phyloP scores from a whole-genome alignment of 2,888 invertebrate genomes.

The Stenodema calcarata region DNA sequence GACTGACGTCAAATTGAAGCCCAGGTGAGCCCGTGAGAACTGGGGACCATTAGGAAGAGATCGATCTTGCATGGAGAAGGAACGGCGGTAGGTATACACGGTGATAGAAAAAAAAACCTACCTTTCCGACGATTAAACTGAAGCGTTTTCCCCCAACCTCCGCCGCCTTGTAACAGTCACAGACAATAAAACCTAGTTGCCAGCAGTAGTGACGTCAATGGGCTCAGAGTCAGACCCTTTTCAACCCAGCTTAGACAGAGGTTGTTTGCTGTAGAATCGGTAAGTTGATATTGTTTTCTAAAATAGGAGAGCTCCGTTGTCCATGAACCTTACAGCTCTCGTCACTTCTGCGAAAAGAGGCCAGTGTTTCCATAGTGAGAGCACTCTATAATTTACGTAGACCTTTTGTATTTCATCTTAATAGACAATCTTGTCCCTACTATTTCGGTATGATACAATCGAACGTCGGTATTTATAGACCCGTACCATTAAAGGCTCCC shows the following conservation, averaged over 20 bases:
- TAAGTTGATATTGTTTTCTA: neutral
- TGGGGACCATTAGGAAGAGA: neutral
- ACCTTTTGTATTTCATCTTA: too few relatives aligned
- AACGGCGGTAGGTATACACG: neutral
- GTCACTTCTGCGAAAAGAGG: neutral
- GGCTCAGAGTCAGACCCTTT: neutral
- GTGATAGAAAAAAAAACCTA: neutral
- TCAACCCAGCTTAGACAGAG: neutral
- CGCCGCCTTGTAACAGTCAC: neutral
- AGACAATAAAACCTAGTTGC: neutral
- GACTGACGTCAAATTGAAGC: neutral
- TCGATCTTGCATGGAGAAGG: slow-evolving; percentile 1
- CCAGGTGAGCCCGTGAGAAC: neutral
- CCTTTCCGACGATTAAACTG: neutral
- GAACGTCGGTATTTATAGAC: too few relatives aligned
- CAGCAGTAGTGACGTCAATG: neutral
- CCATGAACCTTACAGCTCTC: neutral
- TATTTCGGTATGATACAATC: too few relatives aligned
- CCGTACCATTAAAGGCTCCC: too few relatives aligned
- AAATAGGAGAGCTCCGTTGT: neutral
- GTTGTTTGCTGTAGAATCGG: neutral
- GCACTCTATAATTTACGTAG: too few relatives aligned
- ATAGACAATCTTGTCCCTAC: too few relatives aligned
- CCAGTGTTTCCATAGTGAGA: neutral
- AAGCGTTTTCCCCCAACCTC: neutral